phyloP scores from a whole-genome alignment of 1,140 invertebrate genomes.

The Eriosoma lanigerum region DNA sequence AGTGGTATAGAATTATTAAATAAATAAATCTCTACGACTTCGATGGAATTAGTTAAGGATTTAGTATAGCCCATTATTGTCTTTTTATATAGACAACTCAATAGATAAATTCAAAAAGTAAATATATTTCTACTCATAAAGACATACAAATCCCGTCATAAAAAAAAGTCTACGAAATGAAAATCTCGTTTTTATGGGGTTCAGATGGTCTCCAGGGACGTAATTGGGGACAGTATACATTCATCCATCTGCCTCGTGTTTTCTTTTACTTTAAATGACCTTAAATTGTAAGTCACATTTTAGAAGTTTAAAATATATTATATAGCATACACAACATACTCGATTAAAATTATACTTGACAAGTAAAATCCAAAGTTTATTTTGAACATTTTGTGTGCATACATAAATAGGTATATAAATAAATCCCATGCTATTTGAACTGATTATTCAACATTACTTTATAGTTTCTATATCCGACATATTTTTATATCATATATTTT shows the following conservation, averaged over 20 bases:
- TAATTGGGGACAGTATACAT: background rate
- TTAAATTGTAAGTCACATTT: conserved; percentile 15
- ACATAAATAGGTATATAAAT: too few species aligned
- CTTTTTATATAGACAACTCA: conserved; percentile 11
- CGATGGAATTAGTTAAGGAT: too few species aligned
- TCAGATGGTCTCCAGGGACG: conserved; percentile 17
- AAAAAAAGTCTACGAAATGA: background rate
- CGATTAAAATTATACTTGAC: conserved; percentile 42
- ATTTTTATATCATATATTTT: too few species aligned
- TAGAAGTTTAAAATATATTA: conserved; percentile 15
- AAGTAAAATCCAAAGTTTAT: conserved; percentile 13
- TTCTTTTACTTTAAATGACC: conserved; percentile 29
- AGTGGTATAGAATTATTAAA: too few species aligned
- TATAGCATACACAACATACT: background rate
- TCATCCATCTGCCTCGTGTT: conserved; percentile 36
- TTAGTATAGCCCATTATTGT: background rate
- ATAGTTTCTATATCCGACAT: too few species aligned
- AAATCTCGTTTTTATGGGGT: conserved; percentile 36
- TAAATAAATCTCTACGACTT: too few species aligned
- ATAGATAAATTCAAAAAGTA: conserved; percentile 14
- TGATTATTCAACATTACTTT: too few species aligned
- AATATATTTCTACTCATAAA: background rate
- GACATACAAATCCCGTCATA: conserved; percentile 16
- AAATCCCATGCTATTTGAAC: too few species aligned
- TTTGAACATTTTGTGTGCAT: conserved; percentile 9